phyloP scores from a whole-genome alignment of 2,113 vertebrate species.

The Petrocephalus zakoni region DNA sequence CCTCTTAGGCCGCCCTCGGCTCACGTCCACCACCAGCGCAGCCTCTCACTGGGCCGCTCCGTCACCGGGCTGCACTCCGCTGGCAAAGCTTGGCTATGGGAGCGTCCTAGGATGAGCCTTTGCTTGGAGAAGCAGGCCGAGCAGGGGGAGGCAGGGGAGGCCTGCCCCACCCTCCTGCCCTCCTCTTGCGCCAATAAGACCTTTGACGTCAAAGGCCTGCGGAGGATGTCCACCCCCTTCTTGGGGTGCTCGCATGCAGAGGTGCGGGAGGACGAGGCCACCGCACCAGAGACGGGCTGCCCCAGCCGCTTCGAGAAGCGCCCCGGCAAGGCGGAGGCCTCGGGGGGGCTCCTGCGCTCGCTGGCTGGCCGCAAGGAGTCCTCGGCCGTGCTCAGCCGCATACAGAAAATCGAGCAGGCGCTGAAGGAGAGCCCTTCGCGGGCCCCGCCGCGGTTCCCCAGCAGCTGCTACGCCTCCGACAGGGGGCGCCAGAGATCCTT shows the following conservation, averaged over 20 bases:
- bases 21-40: conserved; percentile 62
- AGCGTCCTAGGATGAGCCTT: conserved; percentile 79
- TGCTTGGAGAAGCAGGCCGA: conserved; percentile 78
- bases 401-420: conserved; percentile 94
- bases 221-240: conserved; percentile 93
- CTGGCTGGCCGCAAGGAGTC: conserved; percentile 74
- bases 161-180: conserved; percentile 78
- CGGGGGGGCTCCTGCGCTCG: conserved; percentile 68
- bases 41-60: conserved; percentile 63
- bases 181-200: conserved; percentile 90
- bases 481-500: conserved; percentile 72
- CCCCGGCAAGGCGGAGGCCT: conserved; percentile 62
- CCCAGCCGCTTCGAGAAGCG: conserved; percentile 76
- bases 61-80: conserved; percentile 63
- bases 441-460: conserved; percentile 84
- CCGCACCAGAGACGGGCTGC: conserved; percentile 69
- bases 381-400: conserved; percentile 89
- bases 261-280: conserved; percentile 81
- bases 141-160: conserved; percentile 74
- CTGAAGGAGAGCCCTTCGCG: conserved; percentile 85
- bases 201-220: conserved; percentile 85
- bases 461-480: conserved; percentile 87
- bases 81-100: conserved; percentile 95
- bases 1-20: conserved; percentile 64
- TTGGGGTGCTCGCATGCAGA: conserved; percentile 91